These are phyloP conservation scores for Macrotis lagotis DNA, from an alignment of 2,113 vertebrate species.

Conservation along the genomic window DNA sequence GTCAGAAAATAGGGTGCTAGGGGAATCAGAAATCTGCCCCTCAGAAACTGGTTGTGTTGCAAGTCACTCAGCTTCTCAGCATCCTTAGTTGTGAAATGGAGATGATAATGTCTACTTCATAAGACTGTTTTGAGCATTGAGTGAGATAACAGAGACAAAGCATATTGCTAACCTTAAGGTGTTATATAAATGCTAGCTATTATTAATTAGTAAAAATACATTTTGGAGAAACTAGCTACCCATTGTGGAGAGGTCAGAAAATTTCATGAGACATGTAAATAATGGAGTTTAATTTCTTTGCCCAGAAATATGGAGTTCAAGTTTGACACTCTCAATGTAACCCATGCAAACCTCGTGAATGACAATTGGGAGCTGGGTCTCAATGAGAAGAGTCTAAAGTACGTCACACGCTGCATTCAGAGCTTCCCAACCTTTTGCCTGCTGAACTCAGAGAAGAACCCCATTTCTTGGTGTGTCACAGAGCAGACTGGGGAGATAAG, in stretches of 20 bases:
- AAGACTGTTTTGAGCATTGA: neutral
- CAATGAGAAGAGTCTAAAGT: slow-evolving; percentile 48
- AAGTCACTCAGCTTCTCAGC: neutral
- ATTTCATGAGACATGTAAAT: neutral
- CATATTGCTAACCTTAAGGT: neutral
- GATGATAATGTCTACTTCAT: neutral
- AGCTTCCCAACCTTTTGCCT: slow-evolving; percentile 40
- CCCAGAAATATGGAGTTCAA: slow-evolving; percentile 49
- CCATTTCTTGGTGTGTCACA: slow-evolving; percentile 32
- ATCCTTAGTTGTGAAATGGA: neutral
- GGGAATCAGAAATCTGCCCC: too few species aligned
- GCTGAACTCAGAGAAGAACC: slow-evolving; percentile 10
- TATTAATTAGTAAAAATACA: neutral
- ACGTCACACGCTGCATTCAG: slow-evolving; percentile 36
- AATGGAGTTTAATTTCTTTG: neutral
- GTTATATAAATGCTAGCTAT: neutral
- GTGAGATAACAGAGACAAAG: neutral
- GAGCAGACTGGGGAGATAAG: slow-evolving; percentile 55
- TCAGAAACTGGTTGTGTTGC: too few species aligned
- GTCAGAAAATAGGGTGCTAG: too few species aligned
- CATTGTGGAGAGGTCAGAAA: neutral
- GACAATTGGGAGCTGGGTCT: slow-evolving; percentile 57
- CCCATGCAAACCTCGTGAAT: slow-evolving; percentile 42
- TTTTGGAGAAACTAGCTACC: neutral
- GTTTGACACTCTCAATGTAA: slow-evolving; percentile 24